Percentiles rank a stretch among this genome's conserved stretches.
These are phyloP conservation scores for Athripsodes cinereus DNA, from an alignment of 2,888 invertebrate genomes.

Conservation along the genomic window DNA sequence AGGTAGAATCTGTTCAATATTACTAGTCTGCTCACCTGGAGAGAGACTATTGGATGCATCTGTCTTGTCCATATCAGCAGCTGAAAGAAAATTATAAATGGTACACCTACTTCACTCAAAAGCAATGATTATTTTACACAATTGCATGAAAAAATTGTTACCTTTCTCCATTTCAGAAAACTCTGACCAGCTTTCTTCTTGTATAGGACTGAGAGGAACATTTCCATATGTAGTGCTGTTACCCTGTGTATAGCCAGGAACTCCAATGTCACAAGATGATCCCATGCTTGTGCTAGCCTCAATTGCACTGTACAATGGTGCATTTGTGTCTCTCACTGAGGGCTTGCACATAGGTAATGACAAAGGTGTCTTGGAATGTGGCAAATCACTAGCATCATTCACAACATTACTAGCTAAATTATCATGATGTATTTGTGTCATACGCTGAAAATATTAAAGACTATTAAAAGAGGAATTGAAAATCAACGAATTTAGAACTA, in stretches of 20 bases:
- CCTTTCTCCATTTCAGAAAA: constrained; percentile 24
- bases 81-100: constrained; percentile 5
- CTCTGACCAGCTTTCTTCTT: constrained; percentile 47
- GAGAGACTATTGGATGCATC: constrained; percentile 23
- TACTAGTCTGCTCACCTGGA: constrained; percentile 19
- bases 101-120: background rate
- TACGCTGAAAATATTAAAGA: constrained; percentile 14
- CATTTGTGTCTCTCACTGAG: background rate
- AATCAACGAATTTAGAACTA: too few relatives aligned
- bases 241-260: constrained; percentile 20
- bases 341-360: constrained; percentile 26
- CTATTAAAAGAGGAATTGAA: too few relatives aligned
- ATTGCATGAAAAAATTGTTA: constrained; percentile 4
- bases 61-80: constrained; percentile 22
- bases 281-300: background rate
- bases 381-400: constrained; percentile 7
- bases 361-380: constrained; percentile 15
- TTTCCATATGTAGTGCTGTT: constrained; percentile 47
- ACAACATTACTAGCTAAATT: constrained; percentile 5
- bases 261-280: background rate
- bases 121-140: background rate
- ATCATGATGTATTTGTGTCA: constrained; percentile 22
- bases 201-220: constrained; percentile 51
- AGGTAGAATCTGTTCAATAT: constrained; percentile 16
- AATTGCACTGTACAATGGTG: background rate